Percentiles rank a stretch among this genome's conserved stretches.
Evolutionary conservation across 2,888 invertebrate genomes (phyloP).

Genomic region (Merodon equestris): DNA sequence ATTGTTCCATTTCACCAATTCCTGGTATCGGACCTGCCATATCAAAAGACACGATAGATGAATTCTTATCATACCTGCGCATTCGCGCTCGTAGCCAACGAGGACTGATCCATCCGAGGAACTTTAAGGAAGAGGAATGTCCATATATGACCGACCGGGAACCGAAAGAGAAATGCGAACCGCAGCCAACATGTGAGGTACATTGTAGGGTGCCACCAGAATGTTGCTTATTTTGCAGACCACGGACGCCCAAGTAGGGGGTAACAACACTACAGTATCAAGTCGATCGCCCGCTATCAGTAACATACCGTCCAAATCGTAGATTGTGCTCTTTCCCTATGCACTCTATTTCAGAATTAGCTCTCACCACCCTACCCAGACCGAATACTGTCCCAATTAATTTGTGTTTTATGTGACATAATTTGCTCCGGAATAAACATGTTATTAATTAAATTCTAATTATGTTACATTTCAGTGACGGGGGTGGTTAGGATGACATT

Average conservation of each 20-base stretch:
- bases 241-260: too few relatives aligned
- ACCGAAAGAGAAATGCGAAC: not conserved
- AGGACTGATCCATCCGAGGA: slow-evolving; percentile 70
- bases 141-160: slow-evolving; percentile 69
- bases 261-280: not conserved
- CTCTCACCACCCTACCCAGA: not conserved
- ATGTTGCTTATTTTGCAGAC: too few relatives aligned
- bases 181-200: too few relatives aligned
- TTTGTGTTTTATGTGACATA: slow-evolving; percentile 49
- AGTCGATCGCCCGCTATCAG: slow-evolving; percentile 19
- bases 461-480: slow-evolving; percentile 33
- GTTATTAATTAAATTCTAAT: slow-evolving; percentile 65
- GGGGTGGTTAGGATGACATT: not conserved
- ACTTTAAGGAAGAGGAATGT: slow-evolving; percentile 70
- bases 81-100: slow-evolving; percentile 66
- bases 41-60: slow-evolving; percentile 79
- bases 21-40: slow-evolving; percentile 83
- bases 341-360: slow-evolving; percentile 11
- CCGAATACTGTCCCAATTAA: slow-evolving; percentile 43
- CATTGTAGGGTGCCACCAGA: too few relatives aligned
- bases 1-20: slow-evolving; percentile 79
- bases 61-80: slow-evolving; percentile 80
- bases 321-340: slow-evolving; percentile 2
- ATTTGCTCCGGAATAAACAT: slow-evolving; percentile 56
- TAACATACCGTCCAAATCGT: slow-evolving; percentile 43